Percentiles rank a stretch among this genome's conserved stretches.
phyloP scores from a whole-genome alignment of 2,797 vertebrate genomes.

The Parauchenoglanis ngamensis region DNA sequence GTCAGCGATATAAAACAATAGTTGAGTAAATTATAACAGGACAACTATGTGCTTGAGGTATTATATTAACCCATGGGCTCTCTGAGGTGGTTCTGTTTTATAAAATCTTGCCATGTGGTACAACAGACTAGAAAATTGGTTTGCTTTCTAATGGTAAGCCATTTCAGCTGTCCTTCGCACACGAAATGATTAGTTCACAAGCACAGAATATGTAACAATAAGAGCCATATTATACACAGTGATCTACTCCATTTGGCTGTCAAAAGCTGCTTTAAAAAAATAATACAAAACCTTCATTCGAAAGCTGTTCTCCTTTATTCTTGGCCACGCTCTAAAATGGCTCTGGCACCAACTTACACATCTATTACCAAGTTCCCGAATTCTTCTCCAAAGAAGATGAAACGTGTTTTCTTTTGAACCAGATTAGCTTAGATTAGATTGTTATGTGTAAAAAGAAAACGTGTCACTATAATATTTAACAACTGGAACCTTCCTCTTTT shows the following conservation, averaged over 20 bases:
- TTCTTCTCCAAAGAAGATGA: neutral
- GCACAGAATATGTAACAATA: neutral
- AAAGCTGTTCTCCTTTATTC: slow-evolving; percentile 12
- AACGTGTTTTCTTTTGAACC: neutral
- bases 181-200: neutral
- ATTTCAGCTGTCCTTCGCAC: neutral
- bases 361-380: neutral
- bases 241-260: slow-evolving; percentile 6
- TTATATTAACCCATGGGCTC: slow-evolving; percentile 12
- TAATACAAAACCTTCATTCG: slow-evolving; percentile 30
- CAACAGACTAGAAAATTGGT: neutral
- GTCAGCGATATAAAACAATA: slow-evolving; percentile 30
- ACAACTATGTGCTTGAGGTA: slow-evolving; percentile 17
- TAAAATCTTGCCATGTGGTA: neutral
- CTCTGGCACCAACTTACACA: slow-evolving; percentile 29
- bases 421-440: neutral
- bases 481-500: neutral
- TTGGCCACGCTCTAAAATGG: neutral
- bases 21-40: neutral
- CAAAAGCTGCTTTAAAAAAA: slow-evolving; percentile 33
- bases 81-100: slow-evolving; percentile 8
- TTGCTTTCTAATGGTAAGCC: slow-evolving; percentile 13
- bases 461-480: neutral
- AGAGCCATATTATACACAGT: neutral
- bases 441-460: neutral